These are phyloP conservation scores for Campylomormyrus tamandua DNA, from an alignment of 2,113 vertebrate genomes.

Conservation along the genomic window DNA sequence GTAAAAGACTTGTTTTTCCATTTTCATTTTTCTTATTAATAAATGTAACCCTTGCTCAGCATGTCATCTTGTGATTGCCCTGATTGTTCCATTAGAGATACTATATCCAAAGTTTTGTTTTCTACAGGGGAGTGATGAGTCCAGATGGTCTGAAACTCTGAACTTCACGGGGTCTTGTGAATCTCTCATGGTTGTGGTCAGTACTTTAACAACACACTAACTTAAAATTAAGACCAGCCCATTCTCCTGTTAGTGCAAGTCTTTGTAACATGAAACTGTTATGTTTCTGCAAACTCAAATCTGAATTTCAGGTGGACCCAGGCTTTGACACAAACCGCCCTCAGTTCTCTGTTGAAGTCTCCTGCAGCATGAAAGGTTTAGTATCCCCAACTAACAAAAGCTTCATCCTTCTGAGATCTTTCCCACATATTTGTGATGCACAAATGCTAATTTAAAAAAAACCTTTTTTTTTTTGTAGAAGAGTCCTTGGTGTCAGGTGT, in stretches of 20 bases:
- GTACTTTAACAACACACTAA: not conserved
- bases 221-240: not conserved
- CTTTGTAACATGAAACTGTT: not conserved
- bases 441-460: not conserved
- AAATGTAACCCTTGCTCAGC: not conserved
- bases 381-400: not conserved
- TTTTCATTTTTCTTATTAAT: not conserved
- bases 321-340: not conserved
- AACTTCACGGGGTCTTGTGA: not conserved
- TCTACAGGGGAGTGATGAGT: not conserved
- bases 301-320: conserved; percentile 8
- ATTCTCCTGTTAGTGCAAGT: not conserved
- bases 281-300: not conserved
- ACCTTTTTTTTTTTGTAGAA: not conserved
- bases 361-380: not conserved
- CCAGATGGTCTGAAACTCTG: not conserved
- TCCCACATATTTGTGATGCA: not conserved
- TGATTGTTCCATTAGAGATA: not conserved
- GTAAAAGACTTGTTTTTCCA: not conserved
- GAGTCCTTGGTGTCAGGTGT: too few relatives aligned
- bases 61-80: not conserved
- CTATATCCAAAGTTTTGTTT: not conserved
- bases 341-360: not conserved
- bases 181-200: not conserved
- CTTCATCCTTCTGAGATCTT: not conserved